A percentile compares a stretch with the other conserved stretches of the same genome.
Evolutionary conservation across 2,888 invertebrate species (phyloP).

Genomic region (Protophormia terraenovae): DNA sequence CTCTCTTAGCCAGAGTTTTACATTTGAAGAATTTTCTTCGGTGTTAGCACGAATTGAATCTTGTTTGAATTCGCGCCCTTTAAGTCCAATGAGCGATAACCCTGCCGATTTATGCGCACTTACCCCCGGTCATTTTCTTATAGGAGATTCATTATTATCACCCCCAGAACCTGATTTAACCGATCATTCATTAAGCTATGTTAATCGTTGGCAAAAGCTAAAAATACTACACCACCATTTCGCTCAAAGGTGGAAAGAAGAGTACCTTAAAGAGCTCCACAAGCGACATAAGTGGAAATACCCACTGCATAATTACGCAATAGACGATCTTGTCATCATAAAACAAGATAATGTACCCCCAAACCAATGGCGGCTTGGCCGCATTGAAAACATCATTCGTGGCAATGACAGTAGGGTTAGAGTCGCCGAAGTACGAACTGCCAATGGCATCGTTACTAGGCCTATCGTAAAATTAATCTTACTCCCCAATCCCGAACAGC

Average conservation of each 20-base stretch:
- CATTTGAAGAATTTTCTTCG: no score
- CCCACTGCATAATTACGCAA: background rate
- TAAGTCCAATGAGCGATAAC: background rate
- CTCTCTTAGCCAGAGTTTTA: no score
- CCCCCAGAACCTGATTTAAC: background rate
- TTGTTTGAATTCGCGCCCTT: background rate
- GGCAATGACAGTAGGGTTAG: background rate
- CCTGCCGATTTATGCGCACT: background rate
- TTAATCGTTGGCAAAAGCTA: background rate
- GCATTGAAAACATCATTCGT: background rate
- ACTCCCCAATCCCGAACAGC: no score
- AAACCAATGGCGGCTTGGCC: background rate
- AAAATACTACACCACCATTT: background rate
- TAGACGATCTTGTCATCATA: no score
- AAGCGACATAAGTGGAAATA: background rate
- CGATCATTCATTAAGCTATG: background rate
- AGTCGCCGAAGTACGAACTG: no score
- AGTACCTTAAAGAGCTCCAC: background rate
- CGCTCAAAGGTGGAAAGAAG: no score
- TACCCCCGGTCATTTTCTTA: background rate
- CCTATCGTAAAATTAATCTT: no score
- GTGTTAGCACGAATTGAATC: no score
- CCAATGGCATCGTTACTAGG: no score
- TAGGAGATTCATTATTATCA: background rate
- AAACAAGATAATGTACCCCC: background rate